A percentile compares a stretch with the other conserved stretches of the same genome.
These are phyloP conservation scores for Tetramorium alpestre DNA, from an alignment of 1,140 invertebrate species.

Conservation along the genomic window DNA sequence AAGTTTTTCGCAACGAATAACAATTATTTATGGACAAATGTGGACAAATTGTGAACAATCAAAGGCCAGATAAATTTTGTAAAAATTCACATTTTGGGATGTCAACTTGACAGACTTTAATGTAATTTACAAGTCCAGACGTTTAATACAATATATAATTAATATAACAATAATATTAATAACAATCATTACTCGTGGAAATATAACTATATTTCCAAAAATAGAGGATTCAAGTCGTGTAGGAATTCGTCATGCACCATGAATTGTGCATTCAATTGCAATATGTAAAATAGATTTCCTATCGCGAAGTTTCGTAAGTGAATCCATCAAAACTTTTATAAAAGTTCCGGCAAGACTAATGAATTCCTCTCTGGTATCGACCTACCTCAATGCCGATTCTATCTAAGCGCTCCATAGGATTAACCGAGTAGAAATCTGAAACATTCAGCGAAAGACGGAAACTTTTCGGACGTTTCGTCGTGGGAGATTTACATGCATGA, in stretches of 20 bases:
- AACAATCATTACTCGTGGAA: background rate
- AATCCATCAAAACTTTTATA: constrained; percentile 68
- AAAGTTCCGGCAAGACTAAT: constrained; percentile 62
- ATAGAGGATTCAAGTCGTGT: background rate
- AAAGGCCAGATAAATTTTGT: no score
- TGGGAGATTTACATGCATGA: constrained; percentile 47
- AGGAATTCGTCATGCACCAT: background rate
- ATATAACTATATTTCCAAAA: constrained; percentile 12
- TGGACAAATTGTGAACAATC: no score
- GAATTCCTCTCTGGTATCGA: constrained; percentile 55
- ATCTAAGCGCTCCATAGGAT: constrained; percentile 50
- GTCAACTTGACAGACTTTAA: no score
- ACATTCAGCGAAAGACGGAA: constrained; percentile 35
- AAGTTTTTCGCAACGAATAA: no score
- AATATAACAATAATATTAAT: background rate
- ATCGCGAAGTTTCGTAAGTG: constrained; percentile 42
- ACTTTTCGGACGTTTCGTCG: constrained; percentile 40
- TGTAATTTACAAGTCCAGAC: background rate
- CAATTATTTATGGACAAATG: no score
- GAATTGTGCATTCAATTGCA: constrained; percentile 44
- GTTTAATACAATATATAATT: background rate
- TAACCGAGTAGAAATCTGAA: constrained; percentile 60
- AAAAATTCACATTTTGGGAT: no score
- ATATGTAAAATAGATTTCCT: constrained; percentile 58
- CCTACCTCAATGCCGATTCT: constrained; percentile 58